These are phyloP conservation scores for Bombus difficillimus DNA, from an alignment of 1,140 invertebrate genomes.

Conservation along the genomic window DNA sequence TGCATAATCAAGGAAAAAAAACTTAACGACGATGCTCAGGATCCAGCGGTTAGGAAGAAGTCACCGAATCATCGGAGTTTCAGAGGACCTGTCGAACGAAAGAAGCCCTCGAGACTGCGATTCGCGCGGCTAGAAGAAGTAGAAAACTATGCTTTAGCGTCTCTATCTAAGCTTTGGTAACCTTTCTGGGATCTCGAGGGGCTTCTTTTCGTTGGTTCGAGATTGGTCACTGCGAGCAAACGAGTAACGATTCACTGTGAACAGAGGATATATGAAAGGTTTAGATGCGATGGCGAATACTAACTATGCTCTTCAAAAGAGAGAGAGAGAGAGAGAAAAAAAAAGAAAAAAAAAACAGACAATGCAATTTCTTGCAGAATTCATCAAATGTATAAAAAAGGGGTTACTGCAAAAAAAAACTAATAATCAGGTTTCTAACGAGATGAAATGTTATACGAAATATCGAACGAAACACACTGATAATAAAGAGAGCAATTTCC, in stretches of 20 bases:
- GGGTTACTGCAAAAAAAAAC: conserved; percentile 5
- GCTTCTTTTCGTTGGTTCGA: conserved; percentile 20
- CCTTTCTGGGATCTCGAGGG: conserved; percentile 38
- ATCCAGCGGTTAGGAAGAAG: conserved; percentile 49
- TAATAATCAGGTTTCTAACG: background rate
- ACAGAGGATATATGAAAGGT: conserved; percentile 22
- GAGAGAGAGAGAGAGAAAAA: too few relatives aligned
- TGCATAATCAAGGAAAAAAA: background rate
- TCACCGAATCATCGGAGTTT: conserved; percentile 18
- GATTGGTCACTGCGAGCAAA: background rate
- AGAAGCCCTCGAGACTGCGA: conserved; percentile 19
- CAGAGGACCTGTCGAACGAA: conserved; percentile 1
- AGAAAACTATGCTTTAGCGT: conserved; percentile 49
- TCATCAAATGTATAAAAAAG: background rate
- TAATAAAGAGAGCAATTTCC: background rate
- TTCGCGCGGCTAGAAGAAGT: conserved; percentile 27
- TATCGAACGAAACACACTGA: background rate
- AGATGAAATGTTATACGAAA: background rate
- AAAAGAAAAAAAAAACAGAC: background rate
- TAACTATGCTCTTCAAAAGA: background rate
- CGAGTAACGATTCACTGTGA: background rate
- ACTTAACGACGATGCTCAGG: conserved; percentile 36
- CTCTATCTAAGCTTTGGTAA: conserved; percentile 69
- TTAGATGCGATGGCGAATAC: background rate
- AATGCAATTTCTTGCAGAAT: background rate